Base-by-base conservation (phyloP, 2,888 invertebrate species). In the Petrolisthes manimaculis region DNA sequence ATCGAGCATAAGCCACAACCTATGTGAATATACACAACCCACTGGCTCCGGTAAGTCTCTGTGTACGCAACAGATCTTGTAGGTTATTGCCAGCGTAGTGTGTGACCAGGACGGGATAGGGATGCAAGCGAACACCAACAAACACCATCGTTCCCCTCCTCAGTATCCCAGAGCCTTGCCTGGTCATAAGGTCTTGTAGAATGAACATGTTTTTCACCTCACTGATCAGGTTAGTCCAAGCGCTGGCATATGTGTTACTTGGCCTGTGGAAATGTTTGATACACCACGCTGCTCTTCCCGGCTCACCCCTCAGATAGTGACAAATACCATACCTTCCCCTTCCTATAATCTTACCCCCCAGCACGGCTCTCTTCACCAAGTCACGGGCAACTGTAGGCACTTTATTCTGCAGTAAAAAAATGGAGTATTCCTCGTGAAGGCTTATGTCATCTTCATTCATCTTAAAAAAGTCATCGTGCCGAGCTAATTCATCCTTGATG, bases 61-160 rank as follows among this genome's bases (percentile, higher is more conserved):
- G 6, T 0, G 14, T 71, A 21, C 18, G 21, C 21, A 71, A 6
- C 71, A 71, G 71, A 1, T 71, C n/a, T 6, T 6, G n/a, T 18
- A 71, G 71, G 18, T 14, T 71, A n/a, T 71, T 71, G 18, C 71
- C 71, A 6, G 71, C 71, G 21, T 71, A 71, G 18, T 71, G 18
- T 21, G 71, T 71, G 6, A 71, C 71, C n/a, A 71, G 18, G 6
- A 71, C 71, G n/a, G 71, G 71, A 71, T 71, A 71, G n/a, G 71
- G 71, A 71, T 71, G 14, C 71, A 71, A n/a, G 21, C 71, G 71
- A 71, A 71, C 71, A 12, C 71, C 71, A n/a, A 71, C 18, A n/a
- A 71, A 71, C 18, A 71, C 71, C n/a, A 71, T n/a, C 18, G 71
- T 71, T 6, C 71, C 71, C 21, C n/a, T 71, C 21, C 4, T 12